Conservation (phyloP, 2,888 invertebrate genomes). For the Periphyllus acericola region DNA sequence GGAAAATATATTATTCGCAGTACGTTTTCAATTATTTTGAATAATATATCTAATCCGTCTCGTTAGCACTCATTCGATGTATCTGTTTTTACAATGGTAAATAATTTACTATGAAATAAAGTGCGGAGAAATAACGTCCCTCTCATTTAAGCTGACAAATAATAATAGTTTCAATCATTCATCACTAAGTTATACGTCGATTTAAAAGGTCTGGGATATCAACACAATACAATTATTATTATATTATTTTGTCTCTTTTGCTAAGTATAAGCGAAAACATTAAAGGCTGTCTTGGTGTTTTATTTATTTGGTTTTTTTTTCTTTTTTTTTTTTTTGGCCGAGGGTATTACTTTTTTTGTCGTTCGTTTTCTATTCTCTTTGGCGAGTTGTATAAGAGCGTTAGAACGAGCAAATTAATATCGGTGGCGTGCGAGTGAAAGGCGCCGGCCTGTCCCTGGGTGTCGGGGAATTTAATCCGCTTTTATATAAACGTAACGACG, state of each 20-base stretch:
- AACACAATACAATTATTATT: constrained; percentile 33
- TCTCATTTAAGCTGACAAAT: constrained; percentile 1
- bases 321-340: constrained; percentile 1
- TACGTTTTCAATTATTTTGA: constrained; percentile 19
- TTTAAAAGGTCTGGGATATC: constrained; percentile 41
- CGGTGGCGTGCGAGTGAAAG: constrained; percentile 51
- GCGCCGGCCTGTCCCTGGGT: constrained; percentile 49
- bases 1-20: neutral
- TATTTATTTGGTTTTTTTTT: constrained; percentile 31
- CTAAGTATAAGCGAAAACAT: constrained; percentile 49
- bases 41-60: constrained; percentile 9
- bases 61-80: constrained; percentile 12
- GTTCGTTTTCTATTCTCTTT: constrained; percentile 41
- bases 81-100: constrained; percentile 16
- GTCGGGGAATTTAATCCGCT: constrained; percentile 59
- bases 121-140: neutral
- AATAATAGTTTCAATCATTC: constrained; percentile 44
- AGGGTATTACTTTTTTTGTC: constrained; percentile 39
- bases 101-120: neutral
- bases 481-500: constrained; percentile 61
- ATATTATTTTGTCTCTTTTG: constrained; percentile 42
- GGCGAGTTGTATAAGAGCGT: constrained; percentile 5
- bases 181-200: constrained; percentile 42
- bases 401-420: constrained; percentile 53
- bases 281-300: constrained; percentile 20